Percentiles rank a stretch among this genome's conserved stretches.
These are phyloP conservation scores for Harpagoxenus sublaevis DNA, from an alignment of 2,888 invertebrate species.

Conservation along the genomic window DNA sequence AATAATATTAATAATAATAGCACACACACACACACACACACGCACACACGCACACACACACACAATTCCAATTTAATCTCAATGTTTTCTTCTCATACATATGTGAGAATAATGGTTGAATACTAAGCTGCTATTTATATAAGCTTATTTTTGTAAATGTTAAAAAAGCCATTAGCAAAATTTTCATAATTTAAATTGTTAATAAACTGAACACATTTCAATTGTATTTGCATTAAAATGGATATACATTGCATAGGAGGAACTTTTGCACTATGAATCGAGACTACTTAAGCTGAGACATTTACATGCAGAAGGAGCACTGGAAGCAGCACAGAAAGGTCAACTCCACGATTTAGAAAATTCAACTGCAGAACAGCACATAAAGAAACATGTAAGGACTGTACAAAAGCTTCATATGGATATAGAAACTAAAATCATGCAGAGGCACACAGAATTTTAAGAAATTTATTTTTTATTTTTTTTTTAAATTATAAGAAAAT, in stretches of 20 bases:
- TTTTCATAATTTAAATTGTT: constrained; percentile 34
- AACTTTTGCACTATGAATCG: constrained; percentile 95
- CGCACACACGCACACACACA: too few relatives aligned
- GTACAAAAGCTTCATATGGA: constrained; percentile 95
- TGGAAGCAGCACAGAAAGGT: constrained; percentile 90
- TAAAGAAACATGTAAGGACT: constrained; percentile 94
- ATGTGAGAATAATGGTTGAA: not conserved
- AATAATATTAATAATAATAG: constrained; percentile 25
- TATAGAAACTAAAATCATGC: constrained; percentile 92
- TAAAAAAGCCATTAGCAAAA: not conserved
- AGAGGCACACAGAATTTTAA: constrained; percentile 92
- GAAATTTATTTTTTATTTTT: not conserved
- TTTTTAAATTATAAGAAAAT: constrained; percentile 87
- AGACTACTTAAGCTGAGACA: constrained; percentile 94
- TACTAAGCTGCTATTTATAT: not conserved
- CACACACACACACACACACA: too few relatives aligned
- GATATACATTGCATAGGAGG: constrained; percentile 88
- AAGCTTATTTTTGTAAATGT: not conserved
- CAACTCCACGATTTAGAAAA: constrained; percentile 87
- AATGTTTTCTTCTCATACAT: not conserved
- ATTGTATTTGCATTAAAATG: constrained; percentile 3
- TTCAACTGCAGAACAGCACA: constrained; percentile 88
- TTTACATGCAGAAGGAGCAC: constrained; percentile 93
- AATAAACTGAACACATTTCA: constrained; percentile 11
- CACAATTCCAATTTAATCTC: not conserved